These are phyloP conservation scores for Simalia tracyae DNA, from an alignment of 2,797 vertebrate genomes.

Conservation along the genomic window DNA sequence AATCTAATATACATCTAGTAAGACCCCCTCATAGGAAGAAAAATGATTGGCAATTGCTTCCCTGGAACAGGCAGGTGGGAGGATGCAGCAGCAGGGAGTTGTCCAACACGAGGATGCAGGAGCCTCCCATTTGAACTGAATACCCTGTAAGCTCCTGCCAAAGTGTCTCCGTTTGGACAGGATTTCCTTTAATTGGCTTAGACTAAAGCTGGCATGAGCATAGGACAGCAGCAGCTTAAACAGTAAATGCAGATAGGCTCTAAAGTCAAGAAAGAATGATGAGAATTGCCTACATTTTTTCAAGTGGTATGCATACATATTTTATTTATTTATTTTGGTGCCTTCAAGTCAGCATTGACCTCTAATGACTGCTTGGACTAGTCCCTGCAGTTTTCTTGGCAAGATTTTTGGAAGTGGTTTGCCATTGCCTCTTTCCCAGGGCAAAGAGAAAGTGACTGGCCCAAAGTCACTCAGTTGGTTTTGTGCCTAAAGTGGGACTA, in stretches of 20 bases:
- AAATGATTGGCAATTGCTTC: background rate
- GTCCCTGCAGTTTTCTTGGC: background rate
- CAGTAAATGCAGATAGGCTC: background rate
- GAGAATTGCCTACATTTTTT: background rate
- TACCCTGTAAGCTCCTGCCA: background rate
- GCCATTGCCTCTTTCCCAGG: background rate
- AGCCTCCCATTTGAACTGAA: background rate
- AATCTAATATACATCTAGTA: background rate
- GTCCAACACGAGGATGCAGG: background rate
- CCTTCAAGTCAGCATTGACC: background rate
- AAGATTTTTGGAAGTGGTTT: background rate
- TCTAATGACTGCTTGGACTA: background rate
- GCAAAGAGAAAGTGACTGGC: background rate
- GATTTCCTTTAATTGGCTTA: background rate
- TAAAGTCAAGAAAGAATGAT: background rate
- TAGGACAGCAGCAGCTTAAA: background rate
- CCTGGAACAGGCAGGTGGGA: background rate
- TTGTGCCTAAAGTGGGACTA: background rate
- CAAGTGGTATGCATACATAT: background rate
- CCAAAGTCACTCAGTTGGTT: background rate
- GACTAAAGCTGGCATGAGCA: background rate
- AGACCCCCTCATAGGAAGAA: background rate
- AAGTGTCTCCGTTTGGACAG: background rate
- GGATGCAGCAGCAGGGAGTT: background rate
- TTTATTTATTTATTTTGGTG: background rate